Evolutionary conservation across 2,888 invertebrate genomes (phyloP).

Genomic region (Ariolimax columbianus): DNA sequence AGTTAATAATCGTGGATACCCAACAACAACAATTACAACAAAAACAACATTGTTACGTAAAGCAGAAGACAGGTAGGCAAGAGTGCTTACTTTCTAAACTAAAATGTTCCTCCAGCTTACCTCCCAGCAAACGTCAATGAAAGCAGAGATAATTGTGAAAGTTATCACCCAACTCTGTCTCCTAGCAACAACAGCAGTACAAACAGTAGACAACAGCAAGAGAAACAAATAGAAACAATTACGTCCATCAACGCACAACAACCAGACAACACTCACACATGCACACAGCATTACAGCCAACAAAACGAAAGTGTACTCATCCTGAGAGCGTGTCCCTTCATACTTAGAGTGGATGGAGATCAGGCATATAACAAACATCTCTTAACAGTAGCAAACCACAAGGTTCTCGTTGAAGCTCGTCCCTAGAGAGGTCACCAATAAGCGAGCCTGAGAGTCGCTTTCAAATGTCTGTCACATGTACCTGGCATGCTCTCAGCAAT

Average conservation of each 20-base stretch:
- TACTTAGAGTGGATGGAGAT: slow-evolving; percentile 3
- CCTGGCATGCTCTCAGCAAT: slow-evolving; percentile 19
- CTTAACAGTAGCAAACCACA: slow-evolving; percentile 24
- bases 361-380: slow-evolving; percentile 23
- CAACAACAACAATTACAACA: no score
- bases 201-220: not conserved
- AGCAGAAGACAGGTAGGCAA: no score
- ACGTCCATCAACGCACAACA: slow-evolving; percentile 6
- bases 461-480: slow-evolving; percentile 20
- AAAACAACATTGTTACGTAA: no score
- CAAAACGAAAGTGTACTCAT: slow-evolving; percentile 13
- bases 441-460: slow-evolving; percentile 1
- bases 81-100: no score
- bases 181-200: not conserved
- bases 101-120: no score
- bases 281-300: slow-evolving; percentile 4
- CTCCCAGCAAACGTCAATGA: no score
- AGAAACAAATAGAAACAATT: slow-evolving; percentile 2
- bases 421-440: slow-evolving; percentile 13
- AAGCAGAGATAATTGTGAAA: not conserved
- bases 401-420: not conserved
- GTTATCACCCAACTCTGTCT: not conserved
- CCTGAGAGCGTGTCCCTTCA: not conserved
- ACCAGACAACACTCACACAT: slow-evolving; percentile 13
- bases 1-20: no score